Conservation (phyloP, 2,113 vertebrate species). For the Sceloporus undulatus region DNA sequence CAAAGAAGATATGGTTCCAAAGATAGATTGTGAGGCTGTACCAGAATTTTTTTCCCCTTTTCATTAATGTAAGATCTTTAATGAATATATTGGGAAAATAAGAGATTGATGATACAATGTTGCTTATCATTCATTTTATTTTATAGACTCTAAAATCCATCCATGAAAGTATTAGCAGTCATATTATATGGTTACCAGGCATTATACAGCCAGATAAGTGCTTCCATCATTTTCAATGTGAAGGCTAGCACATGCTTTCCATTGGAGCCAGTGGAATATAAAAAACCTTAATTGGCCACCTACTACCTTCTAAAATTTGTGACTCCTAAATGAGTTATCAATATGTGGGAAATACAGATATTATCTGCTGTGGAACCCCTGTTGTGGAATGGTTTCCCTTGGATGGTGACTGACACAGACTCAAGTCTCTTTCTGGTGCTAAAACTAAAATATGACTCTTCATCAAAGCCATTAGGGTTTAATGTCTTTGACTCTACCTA, state of each 20-base stretch:
- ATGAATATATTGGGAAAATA: background rate
- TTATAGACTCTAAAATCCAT: conserved; percentile 31
- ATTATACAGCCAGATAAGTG: no score
- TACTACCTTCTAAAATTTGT: conserved; percentile 13
- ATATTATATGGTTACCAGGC: background rate
- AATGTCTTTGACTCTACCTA: no score
- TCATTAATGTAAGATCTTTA: background rate
- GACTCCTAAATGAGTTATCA: background rate
- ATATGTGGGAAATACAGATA: conserved; percentile 32
- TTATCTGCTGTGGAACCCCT: no score
- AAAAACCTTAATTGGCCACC: background rate
- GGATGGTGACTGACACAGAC: no score
- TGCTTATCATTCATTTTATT: background rate
- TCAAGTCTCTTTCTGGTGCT: no score
- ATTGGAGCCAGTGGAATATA: background rate
- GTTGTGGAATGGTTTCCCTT: no score
- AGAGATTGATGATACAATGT: background rate
- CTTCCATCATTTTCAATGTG: background rate
- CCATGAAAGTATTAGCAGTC: conserved; percentile 36
- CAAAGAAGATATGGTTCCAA: background rate
- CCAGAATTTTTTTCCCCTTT: background rate
- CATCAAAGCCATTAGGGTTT: no score
- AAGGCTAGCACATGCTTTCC: background rate
- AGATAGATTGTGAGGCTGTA: background rate
- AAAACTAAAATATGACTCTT: no score